Base-by-base conservation (phyloP, 2,797 vertebrate genomes). In the Paratrypauchen microcephalus region DNA sequence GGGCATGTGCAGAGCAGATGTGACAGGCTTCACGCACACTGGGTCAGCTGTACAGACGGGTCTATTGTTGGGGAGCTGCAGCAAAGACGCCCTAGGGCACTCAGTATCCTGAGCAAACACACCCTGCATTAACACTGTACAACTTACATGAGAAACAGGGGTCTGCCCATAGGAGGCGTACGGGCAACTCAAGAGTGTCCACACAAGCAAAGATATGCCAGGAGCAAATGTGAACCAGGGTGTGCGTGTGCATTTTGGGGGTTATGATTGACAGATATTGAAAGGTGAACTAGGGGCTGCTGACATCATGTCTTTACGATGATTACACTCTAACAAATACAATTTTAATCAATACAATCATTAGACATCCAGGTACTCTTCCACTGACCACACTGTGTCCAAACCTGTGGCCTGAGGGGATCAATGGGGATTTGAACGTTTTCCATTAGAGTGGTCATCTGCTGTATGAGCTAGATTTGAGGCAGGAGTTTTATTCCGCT, bases 311-410 rank as follows among this genome's bases (percentile, higher is more conserved):
- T 77, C 85, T 87, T 74, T 73, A 81, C 74, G 87, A 83, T 79
- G 75, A 87, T 88, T 86, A 88, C 72, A 82, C 84, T 81, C 77
- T 82, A 83, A 83, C 80, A 87, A 88, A 87, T 89, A 84, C 77
- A 82, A 71, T 69, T 69, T 54, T 48, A 77, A 92, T 93, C 89
- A 88, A 92, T 93, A 87, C 57, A 70, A 89, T 92, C 87, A 91
- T 88, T 93, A 88, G 86, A 76, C 81, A 68, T 86, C 77, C 80
- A 90, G 78, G 89, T 91, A 88, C 75, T 73, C 78, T 78, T 73
- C 69, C 28, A 70, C 21, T 28, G 65, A 72, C 78, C 85, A 41
- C 39, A 41, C 39, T 41, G 9, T 41, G 39, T 41, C 41, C 41
- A 45, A 13, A 13, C 16, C 68, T 32, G 28, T 61, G 72, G 66